Evolutionary conservation across 2,797 vertebrate species (phyloP).

Genomic region (Chromis chromis): DNA sequence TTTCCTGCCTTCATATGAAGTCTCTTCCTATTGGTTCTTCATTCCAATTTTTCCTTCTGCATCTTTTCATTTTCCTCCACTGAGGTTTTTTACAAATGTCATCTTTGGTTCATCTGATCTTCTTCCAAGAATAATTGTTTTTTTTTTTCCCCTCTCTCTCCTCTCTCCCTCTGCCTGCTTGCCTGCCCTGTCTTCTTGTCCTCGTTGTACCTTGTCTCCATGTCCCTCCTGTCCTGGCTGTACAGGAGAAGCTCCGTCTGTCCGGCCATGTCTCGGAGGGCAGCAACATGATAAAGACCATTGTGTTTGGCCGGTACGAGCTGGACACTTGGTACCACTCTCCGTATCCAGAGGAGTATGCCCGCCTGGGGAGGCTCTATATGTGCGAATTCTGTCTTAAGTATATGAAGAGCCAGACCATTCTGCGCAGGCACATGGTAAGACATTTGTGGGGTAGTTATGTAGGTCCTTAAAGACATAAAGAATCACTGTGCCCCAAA

Average conservation of each 20-base stretch:
- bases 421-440: constrained; percentile 95
- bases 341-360: constrained; percentile 96
- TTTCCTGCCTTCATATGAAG: background rate
- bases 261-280: constrained; percentile 94
- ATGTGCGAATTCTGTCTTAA: constrained; percentile 99
- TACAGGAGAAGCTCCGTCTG: constrained; percentile 93
- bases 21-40: constrained; percentile 22
- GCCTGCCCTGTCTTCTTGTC: constrained; percentile 36
- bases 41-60: background rate
- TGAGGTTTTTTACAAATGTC: constrained; percentile 29
- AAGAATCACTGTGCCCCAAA: background rate
- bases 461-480: background rate
- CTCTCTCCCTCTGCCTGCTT: constrained; percentile 18
- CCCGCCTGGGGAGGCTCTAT: constrained; percentile 93
- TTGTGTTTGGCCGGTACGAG: constrained; percentile 94
- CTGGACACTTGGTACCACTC: constrained; percentile 99
- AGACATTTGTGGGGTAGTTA: background rate
- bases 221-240: constrained; percentile 13
- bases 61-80: constrained; percentile 40
- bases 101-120: constrained; percentile 17
- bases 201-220: constrained; percentile 5
- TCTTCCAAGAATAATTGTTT: constrained; percentile 43
- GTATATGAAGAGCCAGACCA: constrained; percentile 99
- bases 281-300: constrained; percentile 97
- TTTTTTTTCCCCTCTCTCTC: constrained; percentile 23